phyloP scores from a whole-genome alignment of 2,797 vertebrate species.

The Acanthopagrus latus region DNA sequence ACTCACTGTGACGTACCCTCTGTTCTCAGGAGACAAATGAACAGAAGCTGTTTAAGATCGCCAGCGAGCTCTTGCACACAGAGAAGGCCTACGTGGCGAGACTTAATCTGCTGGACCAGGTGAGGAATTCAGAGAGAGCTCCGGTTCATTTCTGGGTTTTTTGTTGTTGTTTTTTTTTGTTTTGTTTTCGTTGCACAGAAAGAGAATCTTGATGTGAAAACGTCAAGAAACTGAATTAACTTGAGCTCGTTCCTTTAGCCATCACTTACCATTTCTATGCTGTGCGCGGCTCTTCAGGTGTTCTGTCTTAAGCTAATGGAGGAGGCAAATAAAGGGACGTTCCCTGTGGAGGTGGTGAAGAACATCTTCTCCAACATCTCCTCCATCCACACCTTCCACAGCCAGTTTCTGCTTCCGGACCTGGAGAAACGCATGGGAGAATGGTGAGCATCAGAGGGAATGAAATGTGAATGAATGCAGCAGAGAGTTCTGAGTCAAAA shows the following conservation, averaged over 20 bases:
- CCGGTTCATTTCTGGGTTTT: constrained; percentile 9
- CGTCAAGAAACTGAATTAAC: too few relatives aligned
- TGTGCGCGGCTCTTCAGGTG: constrained; percentile 78
- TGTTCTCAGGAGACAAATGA: constrained; percentile 92
- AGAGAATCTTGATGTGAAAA: neutral
- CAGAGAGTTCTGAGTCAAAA: neutral
- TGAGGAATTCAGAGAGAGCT: constrained; percentile 64
- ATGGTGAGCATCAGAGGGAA: constrained; percentile 87
- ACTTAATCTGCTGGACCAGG: constrained; percentile 94
- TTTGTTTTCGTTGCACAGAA: neutral
- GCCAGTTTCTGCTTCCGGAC: constrained; percentile 95
- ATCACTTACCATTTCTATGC: neutral
- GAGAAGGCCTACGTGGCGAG: constrained; percentile 95
- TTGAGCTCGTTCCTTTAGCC: too few relatives aligned
- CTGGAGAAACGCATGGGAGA: constrained; percentile 97
- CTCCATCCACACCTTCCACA: constrained; percentile 95
- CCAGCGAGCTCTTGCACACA: constrained; percentile 95
- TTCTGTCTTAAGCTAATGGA: constrained; percentile 94
- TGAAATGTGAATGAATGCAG: neutral
- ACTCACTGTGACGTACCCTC: neutral
- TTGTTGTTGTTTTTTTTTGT: neutral
- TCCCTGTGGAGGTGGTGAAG: constrained; percentile 94
- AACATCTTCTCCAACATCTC: constrained; percentile 99
- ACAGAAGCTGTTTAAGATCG: constrained; percentile 97
- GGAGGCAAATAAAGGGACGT: constrained; percentile 94